Evolutionary conservation across 2,113 vertebrate species (phyloP), one percentile per base, ranked within the genome.

Genomic region (Lepus europaeus): DNA sequence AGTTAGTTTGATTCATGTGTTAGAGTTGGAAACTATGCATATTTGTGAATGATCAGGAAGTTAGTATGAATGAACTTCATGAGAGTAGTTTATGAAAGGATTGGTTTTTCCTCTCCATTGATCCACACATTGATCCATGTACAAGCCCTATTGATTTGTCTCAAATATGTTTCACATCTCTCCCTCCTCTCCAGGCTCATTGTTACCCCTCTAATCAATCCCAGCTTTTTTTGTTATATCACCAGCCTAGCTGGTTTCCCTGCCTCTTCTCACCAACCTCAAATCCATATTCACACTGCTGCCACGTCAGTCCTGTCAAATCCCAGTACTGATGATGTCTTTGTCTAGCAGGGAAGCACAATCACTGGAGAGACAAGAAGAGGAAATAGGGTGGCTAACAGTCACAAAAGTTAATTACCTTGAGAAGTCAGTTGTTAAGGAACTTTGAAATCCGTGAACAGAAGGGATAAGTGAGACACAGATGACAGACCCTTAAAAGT

Each of bases 71-170:
- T 89, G 53, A 87, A 73, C n/a, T 17, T 78, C 53, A 53, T 53
- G 20, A 73, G 9, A 84, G 23, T n/a, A 27, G n/a, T 66, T 89
- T 87, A 87, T 82, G 68, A 91, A 78, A 92, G 70, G 66, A 93
- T 36, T 79, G 19, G 36, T 25, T 90, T 77, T 85, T 90, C 31
- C 45, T 80, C n/a, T 92, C 53, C 63, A 5, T 61, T 78, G 68
- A 70, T 53, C 61, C 8, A 61, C 72, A 81, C 72, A 88, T 29
- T 76, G 86, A 96, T 84, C 87, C 72, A 63, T 51, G 68, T 39
- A 77, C 14, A 76, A 63, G 61, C 29, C 45, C 45, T 79, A 56
- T 66, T 36, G 68, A 88, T 77, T 92, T 36, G 6, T n/a, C n/a
- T 80, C 51, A 66, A 80, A 70, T 70, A 61, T 89, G 61, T 69